A percentile compares a stretch with the other conserved stretches of the same genome.
These are phyloP conservation scores for Sturmia bella DNA, from an alignment of 2,888 invertebrate genomes.

Conservation along the genomic window DNA sequence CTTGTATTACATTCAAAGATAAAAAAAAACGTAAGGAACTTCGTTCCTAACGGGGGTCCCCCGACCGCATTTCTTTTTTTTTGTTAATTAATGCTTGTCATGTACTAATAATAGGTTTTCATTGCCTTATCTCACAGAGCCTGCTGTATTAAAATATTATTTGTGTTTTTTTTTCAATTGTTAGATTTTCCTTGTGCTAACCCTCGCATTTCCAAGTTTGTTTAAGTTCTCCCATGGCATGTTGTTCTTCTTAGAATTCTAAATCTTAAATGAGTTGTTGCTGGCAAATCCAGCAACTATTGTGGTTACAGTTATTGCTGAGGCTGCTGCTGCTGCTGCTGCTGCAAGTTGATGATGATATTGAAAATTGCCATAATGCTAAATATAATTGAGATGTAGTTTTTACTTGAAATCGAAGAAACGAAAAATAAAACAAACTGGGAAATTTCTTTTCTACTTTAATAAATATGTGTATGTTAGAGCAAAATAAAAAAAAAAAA, in stretches of 20 bases:
- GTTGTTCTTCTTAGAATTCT: constrained; percentile 53
- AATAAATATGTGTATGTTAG: constrained; percentile 37
- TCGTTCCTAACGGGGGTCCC: no score
- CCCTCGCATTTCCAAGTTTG: constrained; percentile 25
- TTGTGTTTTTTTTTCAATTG: neutral
- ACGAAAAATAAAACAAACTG: neutral
- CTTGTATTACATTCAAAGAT: no score
- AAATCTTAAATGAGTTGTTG: constrained; percentile 31
- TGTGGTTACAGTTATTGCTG: constrained; percentile 34
- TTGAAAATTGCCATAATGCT: constrained; percentile 60
- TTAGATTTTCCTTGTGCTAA: no score
- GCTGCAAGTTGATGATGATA: constrained; percentile 29
- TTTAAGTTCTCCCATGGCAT: constrained; percentile 35
- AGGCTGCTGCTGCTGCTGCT: constrained; percentile 19
- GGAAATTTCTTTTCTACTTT: constrained; percentile 14
- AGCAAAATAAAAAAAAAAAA: neutral
- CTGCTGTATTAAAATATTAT: no score
- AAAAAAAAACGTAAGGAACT: no score
- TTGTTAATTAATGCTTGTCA: no score
- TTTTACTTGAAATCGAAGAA: constrained; percentile 30
- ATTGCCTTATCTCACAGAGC: no score
- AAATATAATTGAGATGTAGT: constrained; percentile 66
- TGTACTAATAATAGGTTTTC: no score
- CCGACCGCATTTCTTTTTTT: no score
- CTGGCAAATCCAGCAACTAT: constrained; percentile 34